These are phyloP conservation scores for Helicolenus hilgendorfi DNA, from an alignment of 2,797 vertebrate species.

Conservation along the genomic window DNA sequence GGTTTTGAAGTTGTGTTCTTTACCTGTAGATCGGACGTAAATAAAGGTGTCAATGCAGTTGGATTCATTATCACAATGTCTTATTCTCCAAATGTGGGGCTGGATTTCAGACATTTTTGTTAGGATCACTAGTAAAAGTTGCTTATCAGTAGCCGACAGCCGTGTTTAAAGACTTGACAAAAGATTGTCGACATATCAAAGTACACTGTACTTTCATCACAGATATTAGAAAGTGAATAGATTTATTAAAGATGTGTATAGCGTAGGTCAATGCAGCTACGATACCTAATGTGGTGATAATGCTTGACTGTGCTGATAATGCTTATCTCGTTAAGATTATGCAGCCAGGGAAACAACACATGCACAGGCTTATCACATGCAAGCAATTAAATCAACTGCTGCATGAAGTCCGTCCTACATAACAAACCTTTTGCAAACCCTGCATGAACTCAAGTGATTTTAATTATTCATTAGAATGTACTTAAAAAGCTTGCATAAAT, in stretches of 20 bases:
- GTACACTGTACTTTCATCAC: background rate
- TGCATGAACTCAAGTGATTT: background rate
- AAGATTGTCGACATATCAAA: background rate
- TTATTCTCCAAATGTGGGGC: background rate
- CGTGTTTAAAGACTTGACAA: background rate
- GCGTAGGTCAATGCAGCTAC: background rate
- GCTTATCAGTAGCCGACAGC: background rate
- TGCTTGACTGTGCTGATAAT: background rate
- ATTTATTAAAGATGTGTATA: background rate
- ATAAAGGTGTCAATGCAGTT: background rate
- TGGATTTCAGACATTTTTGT: background rate
- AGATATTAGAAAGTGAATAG: background rate
- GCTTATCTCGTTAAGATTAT: constrained; percentile 34
- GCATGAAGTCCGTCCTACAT: background rate
- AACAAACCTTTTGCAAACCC: background rate
- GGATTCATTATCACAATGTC: background rate
- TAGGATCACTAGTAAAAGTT: background rate
- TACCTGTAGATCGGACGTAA: constrained; percentile 82
- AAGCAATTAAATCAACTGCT: constrained; percentile 6
- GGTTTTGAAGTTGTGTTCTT: constrained; percentile 92
- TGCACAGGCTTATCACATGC: background rate
- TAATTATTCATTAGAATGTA: background rate
- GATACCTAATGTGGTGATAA: background rate
- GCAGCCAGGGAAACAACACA: background rate
- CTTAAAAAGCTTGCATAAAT: background rate